Base-by-base conservation (phyloP, 2,797 vertebrate genomes). In the Mastacembelus armatus region DNA sequence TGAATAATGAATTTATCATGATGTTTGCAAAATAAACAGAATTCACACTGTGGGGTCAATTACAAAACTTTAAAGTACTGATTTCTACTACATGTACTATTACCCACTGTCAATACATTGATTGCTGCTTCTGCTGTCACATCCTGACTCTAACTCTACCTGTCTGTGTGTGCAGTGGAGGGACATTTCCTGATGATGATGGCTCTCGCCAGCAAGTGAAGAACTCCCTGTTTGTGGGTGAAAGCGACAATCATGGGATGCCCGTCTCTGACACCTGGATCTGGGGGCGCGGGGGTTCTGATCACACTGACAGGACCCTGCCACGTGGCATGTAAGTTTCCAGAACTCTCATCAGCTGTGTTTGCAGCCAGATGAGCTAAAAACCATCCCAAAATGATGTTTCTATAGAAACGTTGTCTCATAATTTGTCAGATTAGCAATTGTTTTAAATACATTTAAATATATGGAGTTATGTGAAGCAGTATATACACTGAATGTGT, bases 161-260 rank as follows among this genome's bases (percentile, higher is more conserved):
- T 5, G 0, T 76, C 4, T 71, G 9, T 82, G 70, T 72, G 51
- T 60, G 7, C 79, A 99, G 98, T 0, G 98, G 98, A 5, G 98
- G 98, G 0, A 99, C 98, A 0, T 99, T 99, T 85, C 98, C 98
- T 0, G 97, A 99, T 0, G 98, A 99, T 0, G 97, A 98, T 0
- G 98, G 97, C 57, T 98, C 97, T 7, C 96, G 92, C 73, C 98
- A 99, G 91, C 94, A 98, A 81, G 95, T 99, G 79, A 97, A 95
- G 85, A 98, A 99, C 91, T 97, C 97, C 11, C 73, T 99, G 60
- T 99, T 99, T 81, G 98, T 99, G 1, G 98, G 98, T 0, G 98
- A 99, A 90, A 99, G 98, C 10, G 92, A 93, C 24, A 99, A 99
- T 36, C 91, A 90, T 26, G 98, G 98, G 43, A 98, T 94, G 0